These are phyloP conservation scores for Timandra comae DNA, from an alignment of 2,888 invertebrate species.

Conservation along the genomic window DNA sequence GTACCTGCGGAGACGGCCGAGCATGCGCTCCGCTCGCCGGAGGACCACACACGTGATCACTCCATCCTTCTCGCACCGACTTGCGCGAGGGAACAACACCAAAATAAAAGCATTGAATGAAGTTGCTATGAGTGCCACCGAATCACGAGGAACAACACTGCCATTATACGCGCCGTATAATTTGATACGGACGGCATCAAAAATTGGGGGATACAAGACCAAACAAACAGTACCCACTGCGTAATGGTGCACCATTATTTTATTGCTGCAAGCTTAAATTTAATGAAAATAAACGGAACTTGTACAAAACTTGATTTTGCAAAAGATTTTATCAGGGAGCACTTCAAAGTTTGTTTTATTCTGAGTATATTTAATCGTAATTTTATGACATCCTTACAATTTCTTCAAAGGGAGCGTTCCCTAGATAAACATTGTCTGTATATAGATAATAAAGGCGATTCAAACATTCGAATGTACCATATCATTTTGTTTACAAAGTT, in stretches of 20 bases:
- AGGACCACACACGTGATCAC: conserved; percentile 69
- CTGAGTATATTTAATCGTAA: too few relatives aligned
- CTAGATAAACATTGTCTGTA: conserved; percentile 63
- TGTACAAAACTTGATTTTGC: conserved; percentile 4
- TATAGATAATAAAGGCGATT: conserved; percentile 74
- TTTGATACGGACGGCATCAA: conserved; percentile 23
- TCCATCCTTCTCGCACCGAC: conserved; percentile 49
- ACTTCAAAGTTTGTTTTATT: conserved; percentile 44
- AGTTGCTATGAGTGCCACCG: conserved; percentile 46
- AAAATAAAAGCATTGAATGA: conserved; percentile 72
- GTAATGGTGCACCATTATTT: too few relatives aligned
- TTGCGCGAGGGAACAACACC: conserved; percentile 43
- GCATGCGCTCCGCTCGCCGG: conserved; percentile 31
- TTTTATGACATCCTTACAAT: conserved; percentile 51
- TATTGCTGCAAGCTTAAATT: too few relatives aligned
- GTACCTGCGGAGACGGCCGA: conserved; percentile 48
- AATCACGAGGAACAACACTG: conserved; percentile 38
- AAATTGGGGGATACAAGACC: conserved; percentile 19
- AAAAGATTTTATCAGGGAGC: too few relatives aligned
- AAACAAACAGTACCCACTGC: too few relatives aligned
- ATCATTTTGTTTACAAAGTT: conserved; percentile 76
- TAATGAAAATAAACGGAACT: too few relatives aligned
- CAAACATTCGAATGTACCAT: conserved; percentile 72
- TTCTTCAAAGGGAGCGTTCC: conserved; percentile 59
- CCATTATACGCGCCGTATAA: conserved; percentile 31